These are phyloP conservation scores for Plebejus anna DNA, from an alignment of 2,888 invertebrate species.

Conservation along the genomic window DNA sequence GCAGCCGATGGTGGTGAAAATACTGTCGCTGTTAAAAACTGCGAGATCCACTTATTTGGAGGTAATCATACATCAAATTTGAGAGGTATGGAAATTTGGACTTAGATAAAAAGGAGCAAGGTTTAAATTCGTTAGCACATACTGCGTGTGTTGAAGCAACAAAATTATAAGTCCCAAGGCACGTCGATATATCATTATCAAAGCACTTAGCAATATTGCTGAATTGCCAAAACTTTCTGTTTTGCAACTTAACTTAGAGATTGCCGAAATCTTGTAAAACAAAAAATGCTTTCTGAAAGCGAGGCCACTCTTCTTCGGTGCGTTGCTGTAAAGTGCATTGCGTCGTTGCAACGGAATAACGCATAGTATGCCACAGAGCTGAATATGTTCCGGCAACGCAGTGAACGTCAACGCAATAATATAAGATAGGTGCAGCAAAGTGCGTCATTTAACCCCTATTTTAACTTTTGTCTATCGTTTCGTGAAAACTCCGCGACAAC, in stretches of 20 bases:
- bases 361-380: no score
- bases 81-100: not conserved
- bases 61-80: slow-evolving; percentile 42
- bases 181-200: slow-evolving; percentile 11
- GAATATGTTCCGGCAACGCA: not conserved
- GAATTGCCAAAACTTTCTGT: slow-evolving; percentile 7
- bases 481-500: no score
- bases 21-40: slow-evolving; percentile 78
- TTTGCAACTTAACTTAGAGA: not conserved
- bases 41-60: slow-evolving; percentile 77
- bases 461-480: no score
- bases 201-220: slow-evolving; percentile 18
- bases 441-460: no score
- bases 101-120: not conserved
- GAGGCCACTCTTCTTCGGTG: not conserved
- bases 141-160: not conserved
- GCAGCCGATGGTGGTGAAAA: slow-evolving; percentile 82
- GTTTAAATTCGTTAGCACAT: not conserved
- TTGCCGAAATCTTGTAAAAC: slow-evolving; percentile 15
- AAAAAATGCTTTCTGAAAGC: not conserved
- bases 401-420: not conserved
- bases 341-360: not conserved
- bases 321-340: not conserved
- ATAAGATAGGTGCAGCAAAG: no score
- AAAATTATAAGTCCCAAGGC: not conserved